These are phyloP conservation scores for Palaemon carinicauda DNA, from an alignment of 1,140 invertebrate genomes.

Conservation along the genomic window DNA sequence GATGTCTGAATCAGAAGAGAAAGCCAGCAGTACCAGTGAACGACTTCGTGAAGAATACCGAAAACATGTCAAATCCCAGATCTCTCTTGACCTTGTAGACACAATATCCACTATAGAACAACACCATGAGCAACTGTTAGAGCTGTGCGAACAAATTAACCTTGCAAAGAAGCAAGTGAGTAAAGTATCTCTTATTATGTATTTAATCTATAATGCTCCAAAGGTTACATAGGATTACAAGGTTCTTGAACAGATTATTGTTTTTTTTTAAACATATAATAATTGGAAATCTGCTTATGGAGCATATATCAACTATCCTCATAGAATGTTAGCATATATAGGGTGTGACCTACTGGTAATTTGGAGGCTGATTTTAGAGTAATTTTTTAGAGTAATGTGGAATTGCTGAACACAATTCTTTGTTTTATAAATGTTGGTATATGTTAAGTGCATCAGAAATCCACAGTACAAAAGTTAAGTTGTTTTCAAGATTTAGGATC, in stretches of 20 bases:
- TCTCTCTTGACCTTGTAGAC: slow-evolving; percentile 40
- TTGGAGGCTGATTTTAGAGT: too few relatives aligned
- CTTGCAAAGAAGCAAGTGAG: slow-evolving; percentile 40
- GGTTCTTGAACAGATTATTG: not conserved
- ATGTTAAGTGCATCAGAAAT: too few relatives aligned
- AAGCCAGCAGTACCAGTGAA: slow-evolving; percentile 23
- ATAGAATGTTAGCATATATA: too few relatives aligned
- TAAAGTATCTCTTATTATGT: not conserved
- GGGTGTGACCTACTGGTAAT: too few relatives aligned
- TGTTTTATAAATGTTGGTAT: too few relatives aligned
- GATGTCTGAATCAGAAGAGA: not conserved
- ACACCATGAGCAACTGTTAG: slow-evolving; percentile 34
- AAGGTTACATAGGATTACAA: not conserved
- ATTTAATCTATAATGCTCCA: not conserved
- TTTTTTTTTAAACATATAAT: not conserved
- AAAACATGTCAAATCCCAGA: slow-evolving; percentile 34
- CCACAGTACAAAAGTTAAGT: too few relatives aligned
- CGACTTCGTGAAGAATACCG: slow-evolving; percentile 44
- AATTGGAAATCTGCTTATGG: too few relatives aligned
- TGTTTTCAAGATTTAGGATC: too few relatives aligned
- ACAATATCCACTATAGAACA: slow-evolving; percentile 31
- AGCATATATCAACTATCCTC: too few relatives aligned
- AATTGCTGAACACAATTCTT: too few relatives aligned
- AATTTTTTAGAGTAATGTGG: too few relatives aligned
- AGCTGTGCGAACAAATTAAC: slow-evolving; percentile 24